phyloP scores from a whole-genome alignment of 2,113 vertebrate species.

The Forbesichthys agassizii region DNA sequence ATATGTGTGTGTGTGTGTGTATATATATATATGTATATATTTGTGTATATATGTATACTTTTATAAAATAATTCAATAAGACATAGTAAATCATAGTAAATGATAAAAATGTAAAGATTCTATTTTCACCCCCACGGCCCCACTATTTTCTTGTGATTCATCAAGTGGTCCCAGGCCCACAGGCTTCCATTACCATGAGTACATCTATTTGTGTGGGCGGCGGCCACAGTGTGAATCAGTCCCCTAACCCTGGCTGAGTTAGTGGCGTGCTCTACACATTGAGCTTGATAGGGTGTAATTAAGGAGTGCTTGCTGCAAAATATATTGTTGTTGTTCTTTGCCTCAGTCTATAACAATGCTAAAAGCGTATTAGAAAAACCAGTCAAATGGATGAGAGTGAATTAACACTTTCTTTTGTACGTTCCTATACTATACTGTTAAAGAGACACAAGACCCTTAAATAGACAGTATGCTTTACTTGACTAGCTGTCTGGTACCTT shows the following conservation, averaged over 20 bases:
- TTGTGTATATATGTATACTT: too few relatives aligned
- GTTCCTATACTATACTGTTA: background rate
- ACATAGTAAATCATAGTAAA: too few relatives aligned
- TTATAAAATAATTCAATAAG: too few relatives aligned
- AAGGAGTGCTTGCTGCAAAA: slow-evolving; percentile 6
- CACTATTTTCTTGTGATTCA: too few relatives aligned
- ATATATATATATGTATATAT: too few relatives aligned
- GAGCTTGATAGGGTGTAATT: slow-evolving; percentile 27
- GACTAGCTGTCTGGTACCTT: too few relatives aligned
- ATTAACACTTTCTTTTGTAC: slow-evolving; percentile 20
- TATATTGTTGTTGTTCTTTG: background rate
- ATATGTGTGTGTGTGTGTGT: too few relatives aligned
- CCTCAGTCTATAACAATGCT: too few relatives aligned
- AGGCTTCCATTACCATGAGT: too few relatives aligned
- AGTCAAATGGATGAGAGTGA: slow-evolving; percentile 22
- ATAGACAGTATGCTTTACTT: background rate
- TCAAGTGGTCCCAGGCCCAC: too few relatives aligned
- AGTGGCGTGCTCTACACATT: slow-evolving; percentile 1
- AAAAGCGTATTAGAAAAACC: background rate
- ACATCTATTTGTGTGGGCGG: background rate
- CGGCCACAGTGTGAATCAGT: slow-evolving; percentile 30
- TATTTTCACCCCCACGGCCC: too few relatives aligned
- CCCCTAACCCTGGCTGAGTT: background rate
- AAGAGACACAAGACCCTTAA: background rate
- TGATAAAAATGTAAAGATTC: too few relatives aligned